Base-by-base conservation (phyloP, 2,888 invertebrate species). In the Tipula vernalis region DNA sequence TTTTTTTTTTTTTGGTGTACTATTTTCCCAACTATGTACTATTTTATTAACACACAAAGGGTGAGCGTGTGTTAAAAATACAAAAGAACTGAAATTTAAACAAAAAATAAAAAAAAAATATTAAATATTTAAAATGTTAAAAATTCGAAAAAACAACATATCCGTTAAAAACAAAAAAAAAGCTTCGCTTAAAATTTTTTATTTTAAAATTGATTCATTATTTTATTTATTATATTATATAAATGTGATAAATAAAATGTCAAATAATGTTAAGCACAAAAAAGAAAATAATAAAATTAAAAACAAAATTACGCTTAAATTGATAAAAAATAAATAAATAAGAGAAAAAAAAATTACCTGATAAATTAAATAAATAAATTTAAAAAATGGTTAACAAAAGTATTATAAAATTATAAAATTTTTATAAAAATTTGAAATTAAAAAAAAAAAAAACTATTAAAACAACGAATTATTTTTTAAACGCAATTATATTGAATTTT, bases 191-290 rank as follows among this genome's bases (percentile, higher is more conserved):
- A 28, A 71, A 51, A 71, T 10, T 28, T 3, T 71, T 71, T 71
- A 28, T 71, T 71, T 71, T 71, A 28, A 28, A 18, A 71, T 71
- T 71, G 28, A 71, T 18, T 71, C 28, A 71, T 71, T 71, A 71
- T 71, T 71, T 71, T 71, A 71, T 71, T 71, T 71, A 71, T 71
- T 71, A 71, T 71, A 28, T 28, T 28, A 71, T 71, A 71, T 71
- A 71, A 71, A 71, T 71, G 71, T 71, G 71, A 71, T 71, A 71
- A 71, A 71, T 71, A 71, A 71, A 71, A 71, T 71, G 71, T 71
- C 71, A 71, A 71, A 71, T 71, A 71, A 71, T 71, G 28, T 71
- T 71, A 71, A 71, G 71, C 71, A 71, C 71, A 71, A 71, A 71
- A 51, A 51, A 44, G 28, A 28, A 47, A 57, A 71, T 71, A 71